Percentiles rank a stretch among this genome's conserved stretches.
phyloP scores from a whole-genome alignment of 2,113 vertebrate genomes.

The Perca fluviatilis region DNA sequence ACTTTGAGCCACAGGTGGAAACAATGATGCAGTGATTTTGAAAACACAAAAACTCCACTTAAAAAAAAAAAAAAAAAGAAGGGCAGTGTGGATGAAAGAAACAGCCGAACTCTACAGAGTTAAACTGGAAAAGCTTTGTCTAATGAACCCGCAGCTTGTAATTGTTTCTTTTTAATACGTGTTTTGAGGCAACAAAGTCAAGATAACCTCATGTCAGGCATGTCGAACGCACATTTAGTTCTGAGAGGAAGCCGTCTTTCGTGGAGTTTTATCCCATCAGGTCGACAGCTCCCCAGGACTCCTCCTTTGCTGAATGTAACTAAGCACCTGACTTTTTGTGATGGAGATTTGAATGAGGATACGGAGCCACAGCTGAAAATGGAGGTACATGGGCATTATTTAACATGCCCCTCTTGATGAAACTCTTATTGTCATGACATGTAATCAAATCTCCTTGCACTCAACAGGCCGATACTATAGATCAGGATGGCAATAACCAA shows the following conservation, averaged over 20 bases:
- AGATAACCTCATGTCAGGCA: neutral
- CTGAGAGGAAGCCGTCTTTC: fast-evolving
- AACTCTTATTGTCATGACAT: no score
- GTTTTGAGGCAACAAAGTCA: neutral
- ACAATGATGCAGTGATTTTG: slow-evolving; percentile 4
- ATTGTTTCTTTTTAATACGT: neutral
- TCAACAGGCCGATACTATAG: slow-evolving; percentile 1
- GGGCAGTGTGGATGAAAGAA: neutral
- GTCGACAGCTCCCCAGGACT: slow-evolving; percentile 60
- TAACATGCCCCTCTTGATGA: fast-evolving
- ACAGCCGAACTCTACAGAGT: no score
- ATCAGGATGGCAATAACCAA: neutral
- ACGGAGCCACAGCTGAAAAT: neutral
- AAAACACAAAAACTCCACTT: no score
- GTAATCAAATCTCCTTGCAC: neutral
- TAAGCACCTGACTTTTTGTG: slow-evolving; percentile 25
- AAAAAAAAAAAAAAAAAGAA: neutral
- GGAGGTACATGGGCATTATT: neutral
- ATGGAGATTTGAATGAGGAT: neutral
- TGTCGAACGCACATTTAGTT: neutral
- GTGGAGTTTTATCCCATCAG: slow-evolving; percentile 28
- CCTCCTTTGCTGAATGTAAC: slow-evolving; percentile 7
- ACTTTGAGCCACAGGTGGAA: slow-evolving; percentile 34
- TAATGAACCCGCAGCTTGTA: neutral
- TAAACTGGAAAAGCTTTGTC: no score